These are phyloP conservation scores for Scylla paramamosain DNA, from an alignment of 1,140 invertebrate genomes.

Conservation along the genomic window DNA sequence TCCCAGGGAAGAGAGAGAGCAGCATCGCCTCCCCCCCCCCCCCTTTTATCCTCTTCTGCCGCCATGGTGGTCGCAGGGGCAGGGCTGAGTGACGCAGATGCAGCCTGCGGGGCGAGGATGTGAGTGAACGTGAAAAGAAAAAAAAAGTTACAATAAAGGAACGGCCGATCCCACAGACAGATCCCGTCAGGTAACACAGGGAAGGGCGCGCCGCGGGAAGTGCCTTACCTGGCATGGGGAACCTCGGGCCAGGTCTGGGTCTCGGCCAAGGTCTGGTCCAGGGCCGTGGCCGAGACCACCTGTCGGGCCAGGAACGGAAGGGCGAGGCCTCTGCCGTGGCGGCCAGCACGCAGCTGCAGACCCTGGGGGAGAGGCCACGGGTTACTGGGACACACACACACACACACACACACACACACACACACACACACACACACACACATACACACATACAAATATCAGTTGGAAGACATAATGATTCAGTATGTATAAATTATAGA, in stretches of 20 bases:
- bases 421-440: too few relatives aligned
- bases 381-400: too few relatives aligned
- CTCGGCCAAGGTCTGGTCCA: too few relatives aligned
- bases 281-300: not conserved
- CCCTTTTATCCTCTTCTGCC: not conserved
- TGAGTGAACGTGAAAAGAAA: not conserved
- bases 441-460: too few relatives aligned
- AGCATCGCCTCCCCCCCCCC: too few relatives aligned
- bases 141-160: not conserved
- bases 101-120: not conserved
- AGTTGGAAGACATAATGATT: too few relatives aligned
- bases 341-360: too few relatives aligned
- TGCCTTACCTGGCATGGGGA: too few relatives aligned
- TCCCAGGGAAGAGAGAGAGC: not conserved
- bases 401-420: too few relatives aligned
- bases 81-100: not conserved
- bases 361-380: too few relatives aligned
- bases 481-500: too few relatives aligned
- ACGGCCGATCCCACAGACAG: not conserved
- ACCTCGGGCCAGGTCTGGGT: too few relatives aligned
- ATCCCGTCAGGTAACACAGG: not conserved
- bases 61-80: not conserved
- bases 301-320: not conserved
- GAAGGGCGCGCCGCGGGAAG: not conserved
- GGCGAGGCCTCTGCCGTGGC: not conserved